Conservation (phyloP, 2,888 invertebrate species). For the Blastobasis adustella region DNA sequence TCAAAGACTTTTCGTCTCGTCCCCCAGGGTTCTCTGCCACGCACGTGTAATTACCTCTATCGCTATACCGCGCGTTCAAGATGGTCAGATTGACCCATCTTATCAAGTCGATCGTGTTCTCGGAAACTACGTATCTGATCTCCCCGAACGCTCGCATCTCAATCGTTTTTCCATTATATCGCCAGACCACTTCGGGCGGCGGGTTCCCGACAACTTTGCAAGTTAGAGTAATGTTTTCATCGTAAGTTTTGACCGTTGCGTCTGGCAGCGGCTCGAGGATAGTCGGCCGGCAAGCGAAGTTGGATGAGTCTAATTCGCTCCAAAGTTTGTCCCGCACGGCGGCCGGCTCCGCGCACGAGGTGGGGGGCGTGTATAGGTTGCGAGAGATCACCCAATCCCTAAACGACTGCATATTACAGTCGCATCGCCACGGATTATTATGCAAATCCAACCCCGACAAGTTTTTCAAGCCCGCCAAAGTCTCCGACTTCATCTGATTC, state of each 20-base stretch:
- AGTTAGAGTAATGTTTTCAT: constrained; percentile 81
- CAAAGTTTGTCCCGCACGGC: constrained; percentile 81
- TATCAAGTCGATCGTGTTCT: constrained; percentile 63
- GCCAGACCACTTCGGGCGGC: constrained; percentile 84
- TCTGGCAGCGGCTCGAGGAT: constrained; percentile 79
- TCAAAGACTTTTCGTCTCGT: constrained; percentile 83
- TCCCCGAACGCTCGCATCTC: constrained; percentile 69
- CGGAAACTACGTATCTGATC: constrained; percentile 62
- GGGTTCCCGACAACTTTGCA: constrained; percentile 87
- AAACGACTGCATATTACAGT: constrained; percentile 87
- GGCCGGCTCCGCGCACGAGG: constrained; percentile 82
- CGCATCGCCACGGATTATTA: constrained; percentile 92
- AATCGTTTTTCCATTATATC: constrained; percentile 77
- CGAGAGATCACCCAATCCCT: constrained; percentile 83
- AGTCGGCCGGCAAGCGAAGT: constrained; percentile 89
- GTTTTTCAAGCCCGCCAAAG: constrained; percentile 79
- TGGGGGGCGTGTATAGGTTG: constrained; percentile 85
- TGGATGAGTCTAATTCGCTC: constrained; percentile 81
- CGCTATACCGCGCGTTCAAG: constrained; percentile 75
- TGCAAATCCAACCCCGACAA: constrained; percentile 84
- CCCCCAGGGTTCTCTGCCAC: constrained; percentile 89
- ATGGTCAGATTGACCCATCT: constrained; percentile 82
- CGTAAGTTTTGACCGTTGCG: constrained; percentile 77
- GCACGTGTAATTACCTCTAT: constrained; percentile 85
- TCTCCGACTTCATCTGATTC: constrained; percentile 79